Base-by-base conservation (phyloP, 2,113 vertebrate species). In the Sander lucioperca region DNA sequence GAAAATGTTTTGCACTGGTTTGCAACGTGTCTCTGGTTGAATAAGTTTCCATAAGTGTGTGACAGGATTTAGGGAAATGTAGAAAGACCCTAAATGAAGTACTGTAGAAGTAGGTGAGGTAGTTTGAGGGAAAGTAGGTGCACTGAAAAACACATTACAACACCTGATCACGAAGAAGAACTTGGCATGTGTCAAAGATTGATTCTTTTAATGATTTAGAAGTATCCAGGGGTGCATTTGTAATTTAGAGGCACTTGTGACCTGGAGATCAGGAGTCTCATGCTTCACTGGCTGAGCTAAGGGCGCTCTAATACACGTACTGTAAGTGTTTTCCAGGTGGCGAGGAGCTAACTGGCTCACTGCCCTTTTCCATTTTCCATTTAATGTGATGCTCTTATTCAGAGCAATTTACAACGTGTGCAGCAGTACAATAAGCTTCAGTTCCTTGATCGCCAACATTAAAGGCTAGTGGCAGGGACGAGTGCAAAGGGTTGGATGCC, bases 231-330 rank as follows among this genome's bases (percentile, higher is more conserved):
- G 67, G 21, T 64, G n/a, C 23, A 43, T 64, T 77, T 79, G 79
- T 80, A 80, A 84, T 89, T 86, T 86, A 75, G 77, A 79, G 71
- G 33, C 81, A 62, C 73, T 23, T 62, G 84, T 86, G 84, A 88
- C 89, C 74, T 58, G 65, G 63, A 84, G 83, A 79, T 80, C 75
- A 77, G 70, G 66, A 76, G 48, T 21, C 48, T 72, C 73, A 63
- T 11, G 79, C 84, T 57, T 48, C 69, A 18, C 68, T 27, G 77
- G 15, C 77, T 27, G 63, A 82, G 84, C 68, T 77, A 5, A 71
- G 64, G 72, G 72, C 48, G 19, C 61, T 59, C 69, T 78, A 82
- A 78, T 82, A 80, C 74, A 53, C 39, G 50, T 25, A n/a, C 63
- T 19, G 23, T 63, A 64, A 67, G 70, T 82, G 82, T 79, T 88